A percentile compares a stretch with the other conserved stretches of the same genome.
Conservation (phyloP, 2,888 invertebrate species). For the Parascotia fuliginaria region DNA sequence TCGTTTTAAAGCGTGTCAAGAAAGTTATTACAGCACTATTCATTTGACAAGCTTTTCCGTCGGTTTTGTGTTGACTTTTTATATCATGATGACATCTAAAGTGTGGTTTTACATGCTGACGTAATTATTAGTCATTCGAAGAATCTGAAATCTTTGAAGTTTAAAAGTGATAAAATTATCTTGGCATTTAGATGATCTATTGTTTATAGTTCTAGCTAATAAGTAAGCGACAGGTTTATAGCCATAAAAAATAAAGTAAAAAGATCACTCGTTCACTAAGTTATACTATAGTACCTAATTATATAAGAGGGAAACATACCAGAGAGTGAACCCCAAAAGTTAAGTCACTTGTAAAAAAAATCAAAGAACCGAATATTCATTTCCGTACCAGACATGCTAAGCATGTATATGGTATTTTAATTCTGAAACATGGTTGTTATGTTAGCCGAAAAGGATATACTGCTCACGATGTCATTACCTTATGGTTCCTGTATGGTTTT, state of each 20-base stretch:
- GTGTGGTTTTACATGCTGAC: constrained; percentile 23
- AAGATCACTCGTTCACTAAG: neutral
- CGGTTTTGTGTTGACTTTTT: constrained; percentile 36
- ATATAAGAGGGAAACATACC: no score
- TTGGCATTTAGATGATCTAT: neutral
- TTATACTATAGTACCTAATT: no score
- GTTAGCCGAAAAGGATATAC: constrained; percentile 34
- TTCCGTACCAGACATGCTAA: constrained; percentile 16
- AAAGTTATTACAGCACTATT: constrained; percentile 43
- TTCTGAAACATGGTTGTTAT: constrained; percentile 20
- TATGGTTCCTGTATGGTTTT: constrained; percentile 25
- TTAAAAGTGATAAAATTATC: constrained; percentile 8
- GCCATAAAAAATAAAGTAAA: neutral
- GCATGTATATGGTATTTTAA: constrained; percentile 30
- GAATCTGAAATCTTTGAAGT: constrained; percentile 29
- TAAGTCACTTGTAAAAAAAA: constrained; percentile 3
- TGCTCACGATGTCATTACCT: constrained; percentile 34
- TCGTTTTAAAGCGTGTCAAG: constrained; percentile 58
- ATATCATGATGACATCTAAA: constrained; percentile 25
- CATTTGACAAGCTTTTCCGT: constrained; percentile 40
- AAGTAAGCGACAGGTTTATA: neutral
- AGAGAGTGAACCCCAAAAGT: no score
- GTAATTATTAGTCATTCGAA: constrained; percentile 25
- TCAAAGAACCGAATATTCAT: constrained; percentile 30
- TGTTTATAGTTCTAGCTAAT: neutral